These are phyloP conservation scores for Kryphioiulus occultus DNA, from an alignment of 2,888 invertebrate genomes.

Conservation along the genomic window DNA sequence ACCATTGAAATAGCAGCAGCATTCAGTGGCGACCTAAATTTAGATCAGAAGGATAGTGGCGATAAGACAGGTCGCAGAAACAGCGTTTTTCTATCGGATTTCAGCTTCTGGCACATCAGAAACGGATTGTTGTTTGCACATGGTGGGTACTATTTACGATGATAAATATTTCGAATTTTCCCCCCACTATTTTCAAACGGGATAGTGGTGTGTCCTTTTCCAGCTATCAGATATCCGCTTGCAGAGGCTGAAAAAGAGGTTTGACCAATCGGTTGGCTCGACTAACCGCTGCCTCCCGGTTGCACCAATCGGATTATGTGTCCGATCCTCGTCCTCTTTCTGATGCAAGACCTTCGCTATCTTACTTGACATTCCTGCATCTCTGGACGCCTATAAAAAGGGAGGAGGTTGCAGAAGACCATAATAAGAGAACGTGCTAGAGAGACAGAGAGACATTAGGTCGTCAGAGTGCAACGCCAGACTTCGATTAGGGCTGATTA, in stretches of 20 bases:
- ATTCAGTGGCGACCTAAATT: background rate
- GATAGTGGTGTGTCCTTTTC: background rate
- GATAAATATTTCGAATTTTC: background rate
- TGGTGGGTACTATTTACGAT: background rate
- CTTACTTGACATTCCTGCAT: background rate
- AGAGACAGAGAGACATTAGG: background rate
- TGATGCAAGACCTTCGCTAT: slow-evolving; percentile 16
- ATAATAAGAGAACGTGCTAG: background rate
- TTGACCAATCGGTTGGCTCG: background rate
- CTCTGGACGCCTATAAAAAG: background rate
- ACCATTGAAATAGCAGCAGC: background rate
- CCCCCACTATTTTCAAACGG: background rate
- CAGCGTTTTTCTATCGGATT: background rate
- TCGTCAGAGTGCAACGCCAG: background rate
- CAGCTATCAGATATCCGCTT: background rate
- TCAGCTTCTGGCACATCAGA: background rate
- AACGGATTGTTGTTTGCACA: background rate
- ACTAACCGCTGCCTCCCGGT: background rate
- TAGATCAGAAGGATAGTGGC: background rate
- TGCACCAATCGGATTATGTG: background rate
- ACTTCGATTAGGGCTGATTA: background rate
- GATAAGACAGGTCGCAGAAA: background rate
- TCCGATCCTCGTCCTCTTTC: background rate
- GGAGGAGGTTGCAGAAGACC: background rate
- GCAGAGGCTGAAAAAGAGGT: background rate